phyloP scores from a whole-genome alignment of 2,113 vertebrate genomes.

The Bufo gargarizans region DNA sequence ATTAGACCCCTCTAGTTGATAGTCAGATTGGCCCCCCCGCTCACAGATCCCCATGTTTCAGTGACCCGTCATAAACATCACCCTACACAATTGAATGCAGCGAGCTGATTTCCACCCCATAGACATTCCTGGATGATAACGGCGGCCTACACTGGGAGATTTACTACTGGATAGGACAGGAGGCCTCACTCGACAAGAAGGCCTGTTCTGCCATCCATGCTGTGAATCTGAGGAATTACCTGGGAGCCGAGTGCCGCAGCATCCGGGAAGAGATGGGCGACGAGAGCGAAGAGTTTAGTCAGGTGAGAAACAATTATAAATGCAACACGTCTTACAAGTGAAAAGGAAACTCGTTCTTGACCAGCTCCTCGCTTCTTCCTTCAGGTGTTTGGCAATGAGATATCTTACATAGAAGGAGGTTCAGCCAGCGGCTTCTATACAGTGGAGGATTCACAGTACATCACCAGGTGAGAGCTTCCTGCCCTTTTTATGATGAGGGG shows the following conservation, averaged over 20 bases:
- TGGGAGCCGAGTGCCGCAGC: constrained; percentile 90
- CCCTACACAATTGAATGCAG: neutral
- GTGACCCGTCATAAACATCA: neutral
- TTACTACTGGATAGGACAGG: constrained; percentile 97
- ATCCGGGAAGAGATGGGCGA: constrained; percentile 97
- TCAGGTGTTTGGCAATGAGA: constrained; percentile 91
- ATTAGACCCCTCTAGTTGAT: neutral
- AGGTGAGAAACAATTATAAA: constrained; percentile 67
- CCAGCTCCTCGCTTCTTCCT: neutral
- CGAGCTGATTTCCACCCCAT: neutral
- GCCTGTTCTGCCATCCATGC: constrained; percentile 93
- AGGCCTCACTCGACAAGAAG: constrained; percentile 94
- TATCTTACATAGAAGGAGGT: constrained; percentile 96
- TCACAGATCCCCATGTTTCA: neutral
- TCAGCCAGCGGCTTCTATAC: constrained; percentile 94
- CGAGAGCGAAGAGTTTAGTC: constrained; percentile 92
- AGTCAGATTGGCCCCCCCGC: neutral
- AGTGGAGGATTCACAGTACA: constrained; percentile 87
- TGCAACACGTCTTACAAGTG: no score
- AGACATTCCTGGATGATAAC: constrained; percentile 92
- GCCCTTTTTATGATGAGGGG: neutral
- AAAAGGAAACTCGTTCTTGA: neutral
- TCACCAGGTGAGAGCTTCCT: constrained; percentile 76
- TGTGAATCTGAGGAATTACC: constrained; percentile 92
- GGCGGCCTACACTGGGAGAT: constrained; percentile 91